Conservation (phyloP, 2,797 vertebrate genomes). For the Morelia viridis region DNA sequence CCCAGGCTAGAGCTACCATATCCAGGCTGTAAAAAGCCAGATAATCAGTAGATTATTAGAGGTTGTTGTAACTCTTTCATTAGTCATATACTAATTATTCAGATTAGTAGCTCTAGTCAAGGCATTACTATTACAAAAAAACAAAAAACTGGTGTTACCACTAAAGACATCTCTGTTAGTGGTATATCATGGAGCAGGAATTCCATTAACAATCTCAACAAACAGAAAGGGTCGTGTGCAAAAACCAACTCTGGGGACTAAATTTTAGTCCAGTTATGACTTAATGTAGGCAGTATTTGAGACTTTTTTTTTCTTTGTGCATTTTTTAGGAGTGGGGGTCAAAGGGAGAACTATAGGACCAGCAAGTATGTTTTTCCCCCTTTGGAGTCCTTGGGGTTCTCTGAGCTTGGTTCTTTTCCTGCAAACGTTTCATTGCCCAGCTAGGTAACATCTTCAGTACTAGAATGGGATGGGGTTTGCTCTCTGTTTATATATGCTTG, state of each 20-base stretch:
- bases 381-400: neutral
- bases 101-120: neutral
- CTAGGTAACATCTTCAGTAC: no score
- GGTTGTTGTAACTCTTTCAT: neutral
- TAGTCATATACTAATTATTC: neutral
- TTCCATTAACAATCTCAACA: neutral
- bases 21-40: neutral
- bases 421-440: no score
- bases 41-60: neutral
- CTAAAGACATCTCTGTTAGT: neutral
- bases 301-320: neutral
- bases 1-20: neutral
- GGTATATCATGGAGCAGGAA: neutral
- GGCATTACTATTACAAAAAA: neutral
- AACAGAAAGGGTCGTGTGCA: neutral
- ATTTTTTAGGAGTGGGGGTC: neutral
- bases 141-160: neutral
- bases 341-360: neutral
- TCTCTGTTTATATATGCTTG: no score
- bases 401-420: no score
- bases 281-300: neutral
- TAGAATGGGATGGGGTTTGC: no score
- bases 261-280: neutral
- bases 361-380: neutral
- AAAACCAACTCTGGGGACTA: neutral